Percentiles rank a stretch among this genome's conserved stretches.
Evolutionary conservation across 2,888 invertebrate genomes (phyloP).

Genomic region (Odontocerum albicorne): DNA sequence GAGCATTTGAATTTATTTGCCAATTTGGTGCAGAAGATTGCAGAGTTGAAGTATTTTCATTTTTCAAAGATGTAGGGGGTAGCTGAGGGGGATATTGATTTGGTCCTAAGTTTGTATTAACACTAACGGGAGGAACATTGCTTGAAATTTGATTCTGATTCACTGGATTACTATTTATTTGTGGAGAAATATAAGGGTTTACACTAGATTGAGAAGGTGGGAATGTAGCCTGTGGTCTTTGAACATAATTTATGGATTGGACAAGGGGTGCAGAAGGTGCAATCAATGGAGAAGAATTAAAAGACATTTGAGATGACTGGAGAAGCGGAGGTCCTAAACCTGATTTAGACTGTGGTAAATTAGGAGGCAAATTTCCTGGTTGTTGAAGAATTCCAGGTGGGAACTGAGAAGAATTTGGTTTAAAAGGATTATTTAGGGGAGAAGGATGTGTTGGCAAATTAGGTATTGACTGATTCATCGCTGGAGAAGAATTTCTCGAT

Average conservation of each 20-base stretch:
- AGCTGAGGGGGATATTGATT: no score
- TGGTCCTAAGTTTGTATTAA: no score
- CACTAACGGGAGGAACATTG: conserved; percentile 2
- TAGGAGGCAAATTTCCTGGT: neutral
- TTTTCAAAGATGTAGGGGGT: conserved; percentile 37
- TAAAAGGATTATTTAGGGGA: conserved; percentile 5
- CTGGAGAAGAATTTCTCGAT: conserved; percentile 46
- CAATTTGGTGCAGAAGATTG: conserved; percentile 35
- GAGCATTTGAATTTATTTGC: conserved; percentile 54
- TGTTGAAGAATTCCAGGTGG: neutral
- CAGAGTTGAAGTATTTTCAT: conserved; percentile 33
- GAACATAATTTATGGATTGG: conserved; percentile 3
- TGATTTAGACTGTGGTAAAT: neutral
- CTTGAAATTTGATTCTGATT: conserved; percentile 8
- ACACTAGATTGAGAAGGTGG: conserved; percentile 10
- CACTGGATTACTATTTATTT: neutral
- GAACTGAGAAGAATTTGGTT: conserved; percentile 5
- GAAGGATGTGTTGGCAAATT: conserved; percentile 9
- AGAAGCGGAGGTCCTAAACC: neutral
- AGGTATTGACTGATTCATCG: conserved; percentile 35
- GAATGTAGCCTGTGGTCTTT: conserved; percentile 6
- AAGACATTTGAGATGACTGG: conserved; percentile 4
- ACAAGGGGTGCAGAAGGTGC: neutral
- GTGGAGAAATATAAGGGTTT: neutral
- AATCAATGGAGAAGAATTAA: neutral